Percentiles rank a stretch among this genome's conserved stretches.
phyloP scores from a whole-genome alignment of 2,113 vertebrate genomes.

The Larimichthys crocea region DNA sequence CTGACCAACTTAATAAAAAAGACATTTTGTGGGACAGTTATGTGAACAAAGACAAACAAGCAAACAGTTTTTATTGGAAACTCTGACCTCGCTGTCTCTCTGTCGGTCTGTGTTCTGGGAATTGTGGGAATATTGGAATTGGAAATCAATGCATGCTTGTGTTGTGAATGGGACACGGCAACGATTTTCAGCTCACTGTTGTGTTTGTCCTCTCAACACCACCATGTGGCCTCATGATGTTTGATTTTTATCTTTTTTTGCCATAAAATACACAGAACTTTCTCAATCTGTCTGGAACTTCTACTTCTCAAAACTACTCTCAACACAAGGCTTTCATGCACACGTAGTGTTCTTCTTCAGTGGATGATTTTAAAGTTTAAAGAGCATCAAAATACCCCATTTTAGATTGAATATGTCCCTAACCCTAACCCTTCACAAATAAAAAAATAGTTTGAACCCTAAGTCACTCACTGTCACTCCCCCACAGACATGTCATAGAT shows the following conservation, averaged over 20 bases:
- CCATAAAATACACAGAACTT: not conserved
- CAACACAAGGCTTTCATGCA: not conserved
- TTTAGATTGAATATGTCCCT: not conserved
- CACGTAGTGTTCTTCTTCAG: not conserved
- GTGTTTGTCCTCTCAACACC: not conserved
- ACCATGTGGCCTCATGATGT: not conserved
- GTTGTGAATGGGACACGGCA: constrained; percentile 12
- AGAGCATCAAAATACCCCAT: not conserved
- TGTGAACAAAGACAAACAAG: constrained; percentile 53
- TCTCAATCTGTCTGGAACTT: not conserved
- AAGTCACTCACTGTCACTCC: not conserved
- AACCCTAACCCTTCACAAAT: not conserved
- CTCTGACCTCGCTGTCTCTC: constrained; percentile 19
- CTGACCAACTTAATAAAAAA: constrained; percentile 63
- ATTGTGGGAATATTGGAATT: constrained; percentile 32
- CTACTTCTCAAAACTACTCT: not conserved
- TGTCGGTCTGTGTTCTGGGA: constrained; percentile 8
- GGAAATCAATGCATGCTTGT: constrained; percentile 66
- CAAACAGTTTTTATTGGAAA: constrained; percentile 22
- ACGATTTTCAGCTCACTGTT: constrained; percentile 6
- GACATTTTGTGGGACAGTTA: constrained; percentile 53
- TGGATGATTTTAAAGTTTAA: not conserved
- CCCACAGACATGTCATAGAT: not conserved
- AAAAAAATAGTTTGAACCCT: not conserved
- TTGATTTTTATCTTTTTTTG: not conserved